Conservation (phyloP, 2,888 invertebrate species). For the Drosophila pegasa region DNA sequence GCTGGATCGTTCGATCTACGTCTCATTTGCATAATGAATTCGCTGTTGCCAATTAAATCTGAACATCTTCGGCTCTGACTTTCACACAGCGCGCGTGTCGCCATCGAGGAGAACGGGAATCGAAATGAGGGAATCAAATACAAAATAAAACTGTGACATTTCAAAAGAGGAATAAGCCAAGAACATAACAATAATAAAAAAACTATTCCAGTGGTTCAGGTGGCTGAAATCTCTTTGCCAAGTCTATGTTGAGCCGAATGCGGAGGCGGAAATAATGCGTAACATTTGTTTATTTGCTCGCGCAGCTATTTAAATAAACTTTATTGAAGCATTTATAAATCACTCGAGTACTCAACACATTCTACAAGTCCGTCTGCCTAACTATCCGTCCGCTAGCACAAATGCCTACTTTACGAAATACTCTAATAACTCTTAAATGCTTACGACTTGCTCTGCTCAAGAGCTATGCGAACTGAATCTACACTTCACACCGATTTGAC, state of each 20-base stretch:
- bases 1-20: slow-evolving; percentile 37
- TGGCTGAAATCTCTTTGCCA: not conserved
- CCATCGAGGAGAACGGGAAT: slow-evolving; percentile 3
- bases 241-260: slow-evolving; percentile 41
- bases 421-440: slow-evolving; percentile 10
- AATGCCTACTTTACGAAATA: slow-evolving; percentile 30
- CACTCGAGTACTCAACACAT: slow-evolving; percentile 52
- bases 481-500: not conserved
- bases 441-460: not conserved
- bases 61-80: slow-evolving; percentile 44
- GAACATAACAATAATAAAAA: not conserved
- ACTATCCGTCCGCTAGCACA: slow-evolving; percentile 7
- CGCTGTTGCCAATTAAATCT: slow-evolving; percentile 56
- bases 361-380: slow-evolving; percentile 35
- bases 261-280: slow-evolving; percentile 72
- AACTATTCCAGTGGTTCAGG: not conserved
- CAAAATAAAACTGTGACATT: slow-evolving; percentile 24
- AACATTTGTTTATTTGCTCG: slow-evolving; percentile 49
- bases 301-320: slow-evolving; percentile 60
- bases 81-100: slow-evolving; percentile 71
- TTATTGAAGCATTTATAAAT: slow-evolving; percentile 72
- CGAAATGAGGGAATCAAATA: slow-evolving; percentile 22
- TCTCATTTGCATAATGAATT: slow-evolving; percentile 74
- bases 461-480: not conserved
- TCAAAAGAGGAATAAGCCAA: not conserved